These are phyloP conservation scores for Aricia artaxerxes DNA, from an alignment of 2,888 invertebrate species.

Conservation along the genomic window DNA sequence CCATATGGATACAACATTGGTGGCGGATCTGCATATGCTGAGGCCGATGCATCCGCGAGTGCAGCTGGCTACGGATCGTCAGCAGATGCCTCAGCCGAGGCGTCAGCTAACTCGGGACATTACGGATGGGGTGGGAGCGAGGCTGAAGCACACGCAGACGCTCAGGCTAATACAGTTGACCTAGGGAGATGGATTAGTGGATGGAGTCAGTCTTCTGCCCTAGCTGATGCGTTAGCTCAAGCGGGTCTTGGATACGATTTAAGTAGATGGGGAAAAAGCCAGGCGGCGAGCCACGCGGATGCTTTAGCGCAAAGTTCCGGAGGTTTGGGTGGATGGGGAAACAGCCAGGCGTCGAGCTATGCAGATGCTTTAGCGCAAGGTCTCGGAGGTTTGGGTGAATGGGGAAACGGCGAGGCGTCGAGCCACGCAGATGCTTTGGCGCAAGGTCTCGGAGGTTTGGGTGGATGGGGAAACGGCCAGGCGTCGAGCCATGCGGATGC, in stretches of 20 bases:
- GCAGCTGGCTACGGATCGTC: slow-evolving; percentile 12
- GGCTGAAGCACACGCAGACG: neutral
- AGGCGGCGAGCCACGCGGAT: slow-evolving; percentile 34
- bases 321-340: slow-evolving; percentile 25
- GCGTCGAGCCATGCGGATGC: slow-evolving; percentile 37
- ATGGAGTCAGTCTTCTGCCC: slow-evolving; percentile 35
- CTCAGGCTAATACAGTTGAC: neutral
- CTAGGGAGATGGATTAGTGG: slow-evolving; percentile 33
- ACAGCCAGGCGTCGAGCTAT: slow-evolving; percentile 15
- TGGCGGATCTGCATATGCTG: slow-evolving; percentile 30
- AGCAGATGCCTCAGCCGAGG: neutral
- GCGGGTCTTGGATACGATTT: slow-evolving; percentile 34
- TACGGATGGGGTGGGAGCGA: slow-evolving; percentile 2
- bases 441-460: slow-evolving; percentile 33
- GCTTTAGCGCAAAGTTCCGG: slow-evolving; percentile 36
- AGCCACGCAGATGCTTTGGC: slow-evolving; percentile 39
- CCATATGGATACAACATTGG: slow-evolving; percentile 8
- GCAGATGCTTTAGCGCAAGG: slow-evolving; percentile 36
- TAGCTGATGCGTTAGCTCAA: slow-evolving; percentile 40
- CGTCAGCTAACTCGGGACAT: neutral
- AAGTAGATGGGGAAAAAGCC: slow-evolving; percentile 15
- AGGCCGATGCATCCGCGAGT: slow-evolving; percentile 37
- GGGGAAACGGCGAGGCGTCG: slow-evolving; percentile 30
- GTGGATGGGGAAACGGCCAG: neutral
- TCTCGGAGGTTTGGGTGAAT: slow-evolving; percentile 34